Evolutionary conservation across 1,140 invertebrate species (phyloP).

Genomic region (Ceratitis capitata): DNA sequence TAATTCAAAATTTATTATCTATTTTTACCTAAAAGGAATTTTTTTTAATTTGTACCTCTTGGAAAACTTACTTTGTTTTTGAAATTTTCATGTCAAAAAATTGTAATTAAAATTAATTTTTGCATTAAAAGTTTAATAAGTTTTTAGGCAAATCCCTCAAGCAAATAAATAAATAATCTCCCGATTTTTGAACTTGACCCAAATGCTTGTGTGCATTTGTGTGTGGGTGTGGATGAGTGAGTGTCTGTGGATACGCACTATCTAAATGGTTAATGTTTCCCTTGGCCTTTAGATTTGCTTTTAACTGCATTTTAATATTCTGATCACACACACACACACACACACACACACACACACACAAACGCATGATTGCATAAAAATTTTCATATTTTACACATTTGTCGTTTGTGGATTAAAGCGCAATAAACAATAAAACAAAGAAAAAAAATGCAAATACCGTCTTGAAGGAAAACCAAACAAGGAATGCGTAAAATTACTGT

Average conservation of each 20-base stretch:
- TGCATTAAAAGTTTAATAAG: no score
- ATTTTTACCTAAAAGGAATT: no score
- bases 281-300: neutral
- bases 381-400: neutral
- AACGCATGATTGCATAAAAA: neutral
- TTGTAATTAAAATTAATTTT: no score
- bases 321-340: neutral
- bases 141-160: no score
- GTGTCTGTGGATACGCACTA: no score
- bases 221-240: neutral
- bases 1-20: no score
- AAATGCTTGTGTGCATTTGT: neutral
- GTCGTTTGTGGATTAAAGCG: neutral
- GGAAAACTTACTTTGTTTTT: no score
- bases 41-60: no score
- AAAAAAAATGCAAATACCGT: neutral
- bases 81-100: no score
- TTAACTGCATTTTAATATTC: neutral
- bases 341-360: neutral
- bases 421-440: neutral
- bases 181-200: neutral
- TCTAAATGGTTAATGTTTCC: neutral
- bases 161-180: neutral
- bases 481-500: neutral
- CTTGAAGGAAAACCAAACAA: neutral